Base-by-base conservation (phyloP, 2,888 invertebrate species). In the Hydropsyche betteni region DNA sequence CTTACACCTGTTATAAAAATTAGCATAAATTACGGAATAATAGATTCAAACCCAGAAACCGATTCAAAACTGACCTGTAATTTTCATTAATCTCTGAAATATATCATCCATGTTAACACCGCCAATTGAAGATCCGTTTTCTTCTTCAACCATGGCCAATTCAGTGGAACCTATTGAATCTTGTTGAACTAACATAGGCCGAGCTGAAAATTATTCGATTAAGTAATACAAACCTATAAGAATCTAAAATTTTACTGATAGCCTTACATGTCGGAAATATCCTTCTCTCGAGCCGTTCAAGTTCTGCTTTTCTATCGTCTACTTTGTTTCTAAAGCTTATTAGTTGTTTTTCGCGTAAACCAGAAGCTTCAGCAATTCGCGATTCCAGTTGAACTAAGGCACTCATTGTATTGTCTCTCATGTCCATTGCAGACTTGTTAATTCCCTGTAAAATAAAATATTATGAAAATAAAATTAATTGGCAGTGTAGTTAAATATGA, bases 271-370 rank as follows among this genome's bases (percentile, higher is more conserved):
- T 89, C 10, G 93, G 91, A 81, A 94, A 94, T 69, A 94, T 91
- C 81, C 92, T 89, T 79, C 93, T 90, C 81, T 95, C 95, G 76
- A 95, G 84, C 73, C 91, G 89, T 82, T 95, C 94, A 24, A 95
- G 83, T 80, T 95, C 94, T 16, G 89, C 83, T 81, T 91, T 91
- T 7, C 93, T 86, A 73, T 92, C 92, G 36, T 90, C 90, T 24
- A 95, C 93, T 74, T 92, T 87, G 80, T 90, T 90, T 77, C 92
- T 90, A 79, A 90, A 91, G 83, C 90, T 91, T 0, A 87, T 83
- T 0, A 90, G 87, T 81, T 91, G 91, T 0, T 88, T 85, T 6
- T 91, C 91, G 0, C 94, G 88, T 5, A 89, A 86, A 80, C 91
- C 91, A 34, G 91, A 91, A 0, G 91, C 90, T 53, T 90, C 88